Conservation (phyloP, 2,888 invertebrate species). For the Synanthedon vespiformis region DNA sequence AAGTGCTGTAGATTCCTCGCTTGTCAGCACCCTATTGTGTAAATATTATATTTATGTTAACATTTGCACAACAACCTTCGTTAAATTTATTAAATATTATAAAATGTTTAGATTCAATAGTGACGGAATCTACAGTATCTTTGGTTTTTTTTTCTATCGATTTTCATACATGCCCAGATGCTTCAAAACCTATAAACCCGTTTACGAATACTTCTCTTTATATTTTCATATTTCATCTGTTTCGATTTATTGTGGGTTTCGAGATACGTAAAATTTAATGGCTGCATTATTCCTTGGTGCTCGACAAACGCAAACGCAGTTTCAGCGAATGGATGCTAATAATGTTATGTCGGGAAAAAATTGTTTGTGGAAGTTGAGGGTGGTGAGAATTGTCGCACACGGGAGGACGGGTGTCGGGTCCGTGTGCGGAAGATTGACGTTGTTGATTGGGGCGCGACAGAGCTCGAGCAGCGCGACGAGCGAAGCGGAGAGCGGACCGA, state of each 20-base stretch:
- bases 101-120: slow-evolving; percentile 12
- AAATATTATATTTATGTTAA: slow-evolving; percentile 18
- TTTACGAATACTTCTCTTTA: too few species aligned
- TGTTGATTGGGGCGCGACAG: slow-evolving; percentile 42
- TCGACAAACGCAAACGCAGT: too few species aligned
- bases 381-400: too few species aligned
- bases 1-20: slow-evolving; percentile 46
- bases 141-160: background rate
- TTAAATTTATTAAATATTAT: background rate
- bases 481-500: slow-evolving; percentile 7
- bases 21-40: slow-evolving; percentile 16
- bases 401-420: background rate
- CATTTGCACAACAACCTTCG: slow-evolving; percentile 11
- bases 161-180: too few species aligned
- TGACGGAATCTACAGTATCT: slow-evolving; percentile 34
- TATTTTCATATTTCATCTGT: too few species aligned
- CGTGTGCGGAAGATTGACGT: slow-evolving; percentile 6
- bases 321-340: too few species aligned
- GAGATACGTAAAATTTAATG: too few species aligned
- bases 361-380: too few species aligned
- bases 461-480: slow-evolving; percentile 32
- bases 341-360: too few species aligned
- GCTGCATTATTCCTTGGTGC: too few species aligned
- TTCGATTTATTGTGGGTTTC: too few species aligned
- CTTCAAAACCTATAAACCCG: too few species aligned